These are phyloP conservation scores for Galago senegalensis DNA, from an alignment of 2,797 vertebrate species.

Conservation along the genomic window DNA sequence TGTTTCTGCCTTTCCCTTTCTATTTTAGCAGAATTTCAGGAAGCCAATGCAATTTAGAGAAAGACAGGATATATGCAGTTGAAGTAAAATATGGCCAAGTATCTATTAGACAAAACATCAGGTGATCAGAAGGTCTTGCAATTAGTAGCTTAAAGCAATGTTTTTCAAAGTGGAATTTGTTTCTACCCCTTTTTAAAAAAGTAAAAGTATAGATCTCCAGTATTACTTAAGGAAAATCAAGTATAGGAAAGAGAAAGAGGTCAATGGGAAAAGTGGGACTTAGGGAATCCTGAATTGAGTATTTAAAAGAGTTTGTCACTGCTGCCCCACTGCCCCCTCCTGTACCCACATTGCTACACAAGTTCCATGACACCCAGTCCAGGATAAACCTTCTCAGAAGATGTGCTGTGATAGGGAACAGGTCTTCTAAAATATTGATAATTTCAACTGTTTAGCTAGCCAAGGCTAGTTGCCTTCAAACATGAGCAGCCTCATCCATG, in stretches of 20 bases:
- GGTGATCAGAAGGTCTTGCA: neutral
- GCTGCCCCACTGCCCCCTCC: neutral
- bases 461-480: neutral
- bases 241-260: neutral
- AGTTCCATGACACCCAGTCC: neutral
- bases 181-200: neutral
- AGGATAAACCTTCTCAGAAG: neutral
- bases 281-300: neutral
- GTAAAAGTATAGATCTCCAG: neutral
- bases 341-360: neutral
- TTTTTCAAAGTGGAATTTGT: conserved; percentile 27
- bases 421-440: neutral
- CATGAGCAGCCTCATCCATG: neutral
- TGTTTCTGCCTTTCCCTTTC: neutral
- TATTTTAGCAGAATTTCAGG: conserved; percentile 42
- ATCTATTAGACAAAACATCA: neutral
- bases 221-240: conserved; percentile 8
- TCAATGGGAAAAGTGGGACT: neutral
- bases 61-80: neutral
- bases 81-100: neutral
- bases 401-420: neutral
- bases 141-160: neutral
- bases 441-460: neutral
- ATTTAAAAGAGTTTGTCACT: neutral
- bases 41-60: conserved; percentile 21